Evolutionary conservation across 2,113 vertebrate species (phyloP).

Genomic region (Xenopus tropicalis): UCB_Xtro_10.0 CM004448.2:101320001-101320500

Average conservation of each 20-base stretch:
- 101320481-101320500: slow-evolving; percentile 36
- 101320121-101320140: too few relatives aligned
- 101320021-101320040: too few relatives aligned
- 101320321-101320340: neutral
- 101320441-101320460: slow-evolving; percentile 26
- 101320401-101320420: neutral
- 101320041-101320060: too few relatives aligned
- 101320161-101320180: too few relatives aligned
- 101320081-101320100: too few relatives aligned
- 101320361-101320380: neutral
- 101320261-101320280: slow-evolving; percentile 3
- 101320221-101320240: neutral
- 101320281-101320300: neutral
- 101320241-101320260: neutral
- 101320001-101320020: too few relatives aligned
- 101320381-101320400: neutral
- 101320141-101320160: too few relatives aligned
- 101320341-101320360: neutral
- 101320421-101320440: slow-evolving; percentile 24
- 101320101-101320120: too few relatives aligned
- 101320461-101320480: neutral
- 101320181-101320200: slow-evolving; percentile 1
- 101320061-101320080: too few relatives aligned
- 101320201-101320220: neutral
- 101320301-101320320: slow-evolving; percentile 1